Percentiles rank a stretch among this genome's conserved stretches.
Evolutionary conservation across 2,888 invertebrate genomes (phyloP).

Genomic region (Chaetoderma sp.): DNA sequence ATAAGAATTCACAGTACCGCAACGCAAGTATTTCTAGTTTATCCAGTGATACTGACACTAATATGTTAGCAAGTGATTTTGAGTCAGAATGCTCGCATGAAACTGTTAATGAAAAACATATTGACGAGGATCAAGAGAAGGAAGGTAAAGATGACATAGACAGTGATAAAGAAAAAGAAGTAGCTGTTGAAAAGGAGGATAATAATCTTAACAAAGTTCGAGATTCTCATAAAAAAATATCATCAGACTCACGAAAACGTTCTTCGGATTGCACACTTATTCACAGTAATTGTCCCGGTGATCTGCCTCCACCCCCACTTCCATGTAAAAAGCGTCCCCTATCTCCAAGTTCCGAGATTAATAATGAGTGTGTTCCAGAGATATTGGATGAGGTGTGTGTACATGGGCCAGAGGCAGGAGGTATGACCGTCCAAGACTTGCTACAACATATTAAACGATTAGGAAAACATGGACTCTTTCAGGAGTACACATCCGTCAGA

Average conservation of each 20-base stretch:
- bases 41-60: slow-evolving; percentile 46
- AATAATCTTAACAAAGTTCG: not conserved
- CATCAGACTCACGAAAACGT: slow-evolving; percentile 32
- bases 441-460: slow-evolving; percentile 81
- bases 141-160: slow-evolving; percentile 51
- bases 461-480: slow-evolving; percentile 84
- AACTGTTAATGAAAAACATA: slow-evolving; percentile 73
- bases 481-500: slow-evolving; percentile 90
- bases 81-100: slow-evolving; percentile 61
- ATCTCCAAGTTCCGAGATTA: slow-evolving; percentile 44
- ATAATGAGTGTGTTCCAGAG: no score
- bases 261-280: slow-evolving; percentile 23
- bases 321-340: slow-evolving; percentile 55
- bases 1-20: slow-evolving; percentile 10
- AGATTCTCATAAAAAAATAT: not conserved
- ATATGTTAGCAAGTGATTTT: slow-evolving; percentile 53
- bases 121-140: slow-evolving; percentile 74
- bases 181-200: slow-evolving; percentile 35
- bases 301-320: slow-evolving; percentile 10
- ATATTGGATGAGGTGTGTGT: slow-evolving; percentile 57
- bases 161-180: slow-evolving; percentile 46
- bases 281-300: not conserved
- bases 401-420: slow-evolving; percentile 58
- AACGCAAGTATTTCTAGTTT: slow-evolving; percentile 34
- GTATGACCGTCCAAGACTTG: slow-evolving; percentile 79